These are phyloP conservation scores for Epistrophe grossulariae DNA, from an alignment of 2,888 invertebrate genomes.

Conservation along the genomic window DNA sequence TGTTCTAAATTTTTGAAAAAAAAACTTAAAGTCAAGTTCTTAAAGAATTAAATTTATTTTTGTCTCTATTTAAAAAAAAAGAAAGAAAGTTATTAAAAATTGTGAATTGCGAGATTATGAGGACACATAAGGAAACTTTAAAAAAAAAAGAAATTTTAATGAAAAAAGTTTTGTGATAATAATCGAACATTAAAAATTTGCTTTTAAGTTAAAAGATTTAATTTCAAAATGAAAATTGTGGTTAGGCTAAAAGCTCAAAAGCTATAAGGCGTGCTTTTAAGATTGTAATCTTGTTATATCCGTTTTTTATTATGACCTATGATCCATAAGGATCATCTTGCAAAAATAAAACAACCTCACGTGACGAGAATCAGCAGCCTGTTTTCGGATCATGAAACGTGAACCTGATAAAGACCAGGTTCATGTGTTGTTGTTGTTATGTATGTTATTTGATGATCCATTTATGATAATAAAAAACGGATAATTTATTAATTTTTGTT, in stretches of 20 bases:
- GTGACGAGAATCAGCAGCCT: no score
- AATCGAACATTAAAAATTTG: constrained; percentile 41
- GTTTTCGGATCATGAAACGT: no score
- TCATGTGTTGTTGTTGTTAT: no score
- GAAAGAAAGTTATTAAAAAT: background rate
- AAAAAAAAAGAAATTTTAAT: background rate
- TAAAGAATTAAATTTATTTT: constrained; percentile 19
- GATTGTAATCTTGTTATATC: background rate
- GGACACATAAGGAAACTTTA: background rate
- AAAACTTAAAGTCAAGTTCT: constrained; percentile 15
- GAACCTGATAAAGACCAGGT: no score
- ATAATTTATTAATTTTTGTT: background rate
- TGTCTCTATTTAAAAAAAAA: constrained; percentile 20
- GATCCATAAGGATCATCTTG: no score
- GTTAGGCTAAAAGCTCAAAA: constrained; percentile 5
- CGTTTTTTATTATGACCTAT: no score
- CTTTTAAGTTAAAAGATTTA: background rate
- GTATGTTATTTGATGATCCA: no score
- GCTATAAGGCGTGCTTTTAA: background rate
- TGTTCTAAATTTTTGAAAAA: constrained; percentile 50
- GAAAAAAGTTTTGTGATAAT: constrained; percentile 64
- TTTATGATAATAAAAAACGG: no score
- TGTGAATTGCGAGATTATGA: background rate
- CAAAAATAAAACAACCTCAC: no score
- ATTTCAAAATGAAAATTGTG: background rate